These are phyloP conservation scores for Noctua janthe DNA, from an alignment of 2,888 invertebrate genomes.

Conservation along the genomic window DNA sequence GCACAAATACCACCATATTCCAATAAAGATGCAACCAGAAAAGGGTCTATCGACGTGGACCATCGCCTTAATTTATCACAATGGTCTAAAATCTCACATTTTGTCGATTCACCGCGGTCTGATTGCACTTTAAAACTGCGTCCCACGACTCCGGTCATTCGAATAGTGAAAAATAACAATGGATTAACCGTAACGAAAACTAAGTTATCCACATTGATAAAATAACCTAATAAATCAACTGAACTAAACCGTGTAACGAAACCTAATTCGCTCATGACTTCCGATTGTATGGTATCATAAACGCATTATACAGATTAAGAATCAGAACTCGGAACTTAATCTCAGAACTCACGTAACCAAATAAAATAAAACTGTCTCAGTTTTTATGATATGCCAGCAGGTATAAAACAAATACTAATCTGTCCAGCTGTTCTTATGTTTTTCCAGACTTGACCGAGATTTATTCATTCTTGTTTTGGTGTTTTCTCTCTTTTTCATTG, in stretches of 20 bases:
- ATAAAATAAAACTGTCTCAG: not conserved
- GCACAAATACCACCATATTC: slow-evolving; percentile 30
- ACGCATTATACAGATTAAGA: not conserved
- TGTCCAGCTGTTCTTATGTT: slow-evolving; percentile 19
- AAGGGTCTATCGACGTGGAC: not conserved
- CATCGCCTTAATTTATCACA: not conserved
- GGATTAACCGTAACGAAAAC: not conserved
- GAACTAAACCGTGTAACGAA: slow-evolving; percentile 23
- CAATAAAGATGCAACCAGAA: slow-evolving; percentile 20
- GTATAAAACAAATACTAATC: not conserved
- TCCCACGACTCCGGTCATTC: not conserved
- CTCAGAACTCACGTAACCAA: slow-evolving; percentile 9
- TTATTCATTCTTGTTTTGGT: not conserved
- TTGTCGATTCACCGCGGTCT: not conserved
- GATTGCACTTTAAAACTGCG: slow-evolving; percentile 9
- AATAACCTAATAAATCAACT: slow-evolving; percentile 8
- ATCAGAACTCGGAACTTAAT: no score
- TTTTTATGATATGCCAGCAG: slow-evolving; percentile 9
- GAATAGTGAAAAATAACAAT: slow-evolving; percentile 11
- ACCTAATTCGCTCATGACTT: slow-evolving; percentile 33
- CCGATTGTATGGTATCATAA: not conserved
- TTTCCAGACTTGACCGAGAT: slow-evolving; percentile 17
- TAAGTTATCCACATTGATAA: slow-evolving; percentile 6
- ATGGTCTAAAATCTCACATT: slow-evolving; percentile 8
- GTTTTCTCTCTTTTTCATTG: not conserved